A percentile compares a stretch with the other conserved stretches of the same genome.
Conservation (phyloP, 2,888 invertebrate species). For the Melanostoma mellinum region DNA sequence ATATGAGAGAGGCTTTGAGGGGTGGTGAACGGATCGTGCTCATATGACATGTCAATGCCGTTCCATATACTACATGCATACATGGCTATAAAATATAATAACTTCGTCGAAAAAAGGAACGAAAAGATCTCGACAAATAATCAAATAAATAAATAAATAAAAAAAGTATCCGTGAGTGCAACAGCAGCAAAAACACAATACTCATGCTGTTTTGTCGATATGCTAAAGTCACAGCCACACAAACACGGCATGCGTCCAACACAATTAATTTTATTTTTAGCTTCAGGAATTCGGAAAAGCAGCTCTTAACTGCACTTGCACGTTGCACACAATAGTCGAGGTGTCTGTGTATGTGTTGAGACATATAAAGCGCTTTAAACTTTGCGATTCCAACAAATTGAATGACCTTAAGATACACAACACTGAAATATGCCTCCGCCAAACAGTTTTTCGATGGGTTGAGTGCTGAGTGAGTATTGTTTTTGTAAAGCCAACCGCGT, state of each 20-base stretch:
- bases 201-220: constrained; percentile 32
- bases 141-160: constrained; percentile 8
- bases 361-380: constrained; percentile 16
- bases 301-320: constrained; percentile 31
- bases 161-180: constrained; percentile 29
- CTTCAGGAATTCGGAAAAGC: constrained; percentile 64
- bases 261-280: constrained; percentile 54
- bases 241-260: constrained; percentile 25
- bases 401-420: constrained; percentile 60
- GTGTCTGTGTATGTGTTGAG: too few relatives aligned
- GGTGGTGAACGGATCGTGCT: constrained; percentile 45
- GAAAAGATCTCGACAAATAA: constrained; percentile 18
- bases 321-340: neutral
- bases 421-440: constrained; percentile 15
- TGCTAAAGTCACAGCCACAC: neutral
- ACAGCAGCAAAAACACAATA: constrained; percentile 40
- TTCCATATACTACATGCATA: constrained; percentile 6
- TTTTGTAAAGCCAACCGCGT: constrained; percentile 35
- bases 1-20: neutral
- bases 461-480: neutral
- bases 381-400: constrained; percentile 32
- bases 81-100: constrained; percentile 16
- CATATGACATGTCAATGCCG: constrained; percentile 68
- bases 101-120: neutral
- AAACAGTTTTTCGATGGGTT: neutral